Percentiles rank a stretch among this genome's conserved stretches.
Evolutionary conservation across 1,140 invertebrate genomes (phyloP).

Genomic region (Macrocentrus cingulum): DNA sequence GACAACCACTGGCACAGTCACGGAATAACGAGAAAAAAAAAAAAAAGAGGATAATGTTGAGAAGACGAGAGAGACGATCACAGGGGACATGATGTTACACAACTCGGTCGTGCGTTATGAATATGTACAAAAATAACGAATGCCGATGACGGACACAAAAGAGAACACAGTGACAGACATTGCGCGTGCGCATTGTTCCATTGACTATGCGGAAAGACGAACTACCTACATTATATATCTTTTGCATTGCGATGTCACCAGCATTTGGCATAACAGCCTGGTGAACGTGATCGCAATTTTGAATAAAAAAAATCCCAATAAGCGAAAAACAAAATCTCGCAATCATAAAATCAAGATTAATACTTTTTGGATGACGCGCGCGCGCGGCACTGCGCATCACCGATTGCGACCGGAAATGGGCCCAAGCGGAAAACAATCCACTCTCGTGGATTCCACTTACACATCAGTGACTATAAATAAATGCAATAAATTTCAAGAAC

Average conservation of each 20-base stretch:
- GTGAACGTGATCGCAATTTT: conserved; percentile 41
- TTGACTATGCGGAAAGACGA: neutral
- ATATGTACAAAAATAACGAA: conserved; percentile 51
- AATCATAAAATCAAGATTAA: no score
- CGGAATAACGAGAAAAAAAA: conserved; percentile 31
- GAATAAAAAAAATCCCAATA: conserved; percentile 24
- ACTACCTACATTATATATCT: neutral
- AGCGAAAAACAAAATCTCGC: neutral
- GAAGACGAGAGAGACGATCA: conserved; percentile 26
- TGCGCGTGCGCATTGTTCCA: conserved; percentile 30
- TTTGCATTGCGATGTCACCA: conserved; percentile 38
- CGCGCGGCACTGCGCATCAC: conserved; percentile 57
- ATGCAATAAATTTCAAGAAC: no score
- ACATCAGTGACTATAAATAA: no score
- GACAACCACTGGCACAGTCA: conserved; percentile 32
- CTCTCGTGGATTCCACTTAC: no score
- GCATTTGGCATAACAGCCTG: conserved; percentile 27
- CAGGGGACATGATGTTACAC: conserved; percentile 41
- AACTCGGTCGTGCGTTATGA: conserved; percentile 42
- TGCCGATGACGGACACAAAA: conserved; percentile 27
- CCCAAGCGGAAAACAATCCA: conserved; percentile 43
- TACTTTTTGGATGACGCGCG: conserved; percentile 23
- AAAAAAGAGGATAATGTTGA: conserved; percentile 31
- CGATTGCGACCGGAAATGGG: conserved; percentile 55
- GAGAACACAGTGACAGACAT: conserved; percentile 32